Base-by-base conservation (phyloP, 2,797 vertebrate genomes). In the Pangasius larnaudii region DNA sequence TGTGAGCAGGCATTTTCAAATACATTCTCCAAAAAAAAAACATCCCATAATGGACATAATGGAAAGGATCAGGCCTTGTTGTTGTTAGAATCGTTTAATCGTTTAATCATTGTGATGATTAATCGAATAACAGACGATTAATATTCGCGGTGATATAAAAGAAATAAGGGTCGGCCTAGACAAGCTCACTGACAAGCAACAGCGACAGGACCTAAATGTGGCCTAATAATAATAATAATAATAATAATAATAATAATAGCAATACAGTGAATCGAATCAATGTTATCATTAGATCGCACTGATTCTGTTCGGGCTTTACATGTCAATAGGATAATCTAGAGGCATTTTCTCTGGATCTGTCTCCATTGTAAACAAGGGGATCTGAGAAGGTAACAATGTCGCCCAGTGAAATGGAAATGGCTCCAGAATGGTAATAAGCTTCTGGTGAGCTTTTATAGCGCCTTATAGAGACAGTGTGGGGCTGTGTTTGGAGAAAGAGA, bases 341-440 rank as follows among this genome's bases (percentile, higher is more conserved):
- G n/a, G 63, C 10, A 1, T 69, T 14, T n/a, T n/a, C 2, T 9
- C 11, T 16, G 51, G 19, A 72, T 72, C 51, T 36, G 65, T 24
- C 36, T 56, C 4, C 19, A 49, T 61, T 79, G 87, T 88, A 80
- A 88, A 85, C 83, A 88, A 67, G 58, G 49, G 74, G 80, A 84
- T 27, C 59, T 67, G 46, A 72, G 33, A 85, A 69, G 74, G 86
- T 16, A 74, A 65, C 65, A 85, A 81, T 86, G 84, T 51, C 63
- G 84, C 49, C 74, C 24, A 49, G 59, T 53, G 59, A 30, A 53
- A 80, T 72, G 58, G 72, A 86, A 78, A 88, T 18, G 84, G 84
- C 56, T 53, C 67, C 84, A 85, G 61, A 65, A 79, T 77, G 18
- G 49, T 39, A 59, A 83, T 14, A 46, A 51, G 53, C 19, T 13